Percentiles rank a stretch among this genome's conserved stretches.
Conservation (phyloP, 30 jellyfish, hydroid and myxozoan genomes). For the Catostylus mosaicus region DNA sequence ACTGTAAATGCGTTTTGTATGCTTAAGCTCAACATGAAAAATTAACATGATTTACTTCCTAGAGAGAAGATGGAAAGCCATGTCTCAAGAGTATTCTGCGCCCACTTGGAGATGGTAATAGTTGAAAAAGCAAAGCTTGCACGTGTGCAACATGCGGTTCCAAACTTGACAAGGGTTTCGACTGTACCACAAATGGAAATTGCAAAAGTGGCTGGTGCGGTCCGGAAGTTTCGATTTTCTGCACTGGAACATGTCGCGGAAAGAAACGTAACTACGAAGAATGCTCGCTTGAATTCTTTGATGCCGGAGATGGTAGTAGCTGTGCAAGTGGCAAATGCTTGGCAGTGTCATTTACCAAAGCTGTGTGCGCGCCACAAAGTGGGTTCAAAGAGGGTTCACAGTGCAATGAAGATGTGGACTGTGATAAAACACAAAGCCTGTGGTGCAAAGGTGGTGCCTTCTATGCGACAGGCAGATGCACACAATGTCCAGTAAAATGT, state of each 20-base stretch:
- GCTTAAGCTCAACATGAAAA: too few species aligned
- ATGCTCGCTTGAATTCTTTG: constrained; percentile 19
- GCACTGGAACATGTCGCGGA: constrained; percentile 35
- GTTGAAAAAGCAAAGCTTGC: constrained; percentile 26
- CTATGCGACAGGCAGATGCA: constrained; percentile 42
- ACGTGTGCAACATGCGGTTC: constrained; percentile 42
- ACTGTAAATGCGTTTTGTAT: background rate
- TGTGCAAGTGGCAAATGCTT: constrained; percentile 42
- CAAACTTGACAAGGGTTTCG: background rate
- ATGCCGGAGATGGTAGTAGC: constrained; percentile 13
- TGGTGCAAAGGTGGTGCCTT: constrained; percentile 57
- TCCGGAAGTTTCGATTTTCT: constrained; percentile 5
- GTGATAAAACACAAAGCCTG: constrained; percentile 47
- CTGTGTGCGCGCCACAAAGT: constrained; percentile 30
- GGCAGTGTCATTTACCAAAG: constrained; percentile 22
- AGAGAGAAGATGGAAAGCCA: constrained; percentile 4
- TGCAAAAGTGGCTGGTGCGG: constrained; percentile 50
- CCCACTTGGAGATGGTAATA: constrained; percentile 24
- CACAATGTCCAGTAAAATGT: constrained; percentile 23
- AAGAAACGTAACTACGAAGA: constrained; percentile 14
- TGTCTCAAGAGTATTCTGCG: constrained; percentile 17
- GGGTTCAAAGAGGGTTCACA: constrained; percentile 42
- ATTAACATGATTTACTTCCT: background rate
- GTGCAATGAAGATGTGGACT: constrained; percentile 42
- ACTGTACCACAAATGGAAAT: constrained; percentile 25